These are phyloP conservation scores for Scarus forsteni DNA, from an alignment of 2,797 vertebrate genomes.

Conservation along the genomic window DNA sequence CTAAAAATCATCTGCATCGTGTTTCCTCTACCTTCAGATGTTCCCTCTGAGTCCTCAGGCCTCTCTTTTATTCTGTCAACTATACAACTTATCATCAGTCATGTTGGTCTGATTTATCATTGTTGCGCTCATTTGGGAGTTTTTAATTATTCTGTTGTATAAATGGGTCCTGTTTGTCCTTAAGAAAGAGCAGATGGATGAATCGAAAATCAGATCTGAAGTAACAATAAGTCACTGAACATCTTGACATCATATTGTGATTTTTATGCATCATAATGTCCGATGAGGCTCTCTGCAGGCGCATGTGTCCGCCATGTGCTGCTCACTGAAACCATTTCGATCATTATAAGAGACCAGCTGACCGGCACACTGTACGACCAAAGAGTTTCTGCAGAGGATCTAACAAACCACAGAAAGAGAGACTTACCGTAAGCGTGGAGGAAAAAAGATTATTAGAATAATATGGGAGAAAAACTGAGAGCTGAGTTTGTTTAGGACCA, in stretches of 20 bases:
- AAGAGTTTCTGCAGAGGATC: neutral
- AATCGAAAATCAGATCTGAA: neutral
- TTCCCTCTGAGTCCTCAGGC: neutral
- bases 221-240: neutral
- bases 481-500: too few species aligned
- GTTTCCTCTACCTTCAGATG: neutral
- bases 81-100: neutral
- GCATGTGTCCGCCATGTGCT: conserved; percentile 20
- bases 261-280: neutral
- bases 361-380: neutral
- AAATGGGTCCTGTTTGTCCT: neutral
- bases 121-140: neutral
- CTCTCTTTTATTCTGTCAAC: neutral
- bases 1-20: neutral
- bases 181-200: neutral
- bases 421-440: neutral
- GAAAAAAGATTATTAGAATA: neutral
- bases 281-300: neutral
- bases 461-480: neutral
- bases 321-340: neutral
- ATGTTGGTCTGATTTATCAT: neutral
- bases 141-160: neutral
- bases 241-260: neutral
- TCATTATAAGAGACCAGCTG: conserved; percentile 9
- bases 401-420: neutral